These are phyloP conservation scores for Epinotia bilunana DNA, from an alignment of 2,888 invertebrate genomes.

Conservation along the genomic window DNA sequence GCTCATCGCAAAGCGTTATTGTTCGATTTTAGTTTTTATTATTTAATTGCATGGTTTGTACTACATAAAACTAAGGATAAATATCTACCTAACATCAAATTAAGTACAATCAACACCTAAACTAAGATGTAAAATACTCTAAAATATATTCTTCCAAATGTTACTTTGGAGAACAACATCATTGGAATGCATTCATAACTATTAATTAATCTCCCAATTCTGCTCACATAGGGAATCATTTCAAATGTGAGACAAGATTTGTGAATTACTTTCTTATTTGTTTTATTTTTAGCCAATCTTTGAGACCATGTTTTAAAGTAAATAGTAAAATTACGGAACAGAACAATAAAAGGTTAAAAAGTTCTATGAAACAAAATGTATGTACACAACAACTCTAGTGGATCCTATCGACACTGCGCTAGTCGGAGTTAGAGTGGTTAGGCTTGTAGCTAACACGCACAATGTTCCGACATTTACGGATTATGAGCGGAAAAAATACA, in stretches of 20 bases:
- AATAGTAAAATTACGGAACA: slow-evolving; percentile 5
- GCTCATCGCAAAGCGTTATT: background rate
- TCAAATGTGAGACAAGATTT: background rate
- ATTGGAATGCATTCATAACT: too few species aligned
- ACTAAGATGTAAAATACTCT: slow-evolving; percentile 20
- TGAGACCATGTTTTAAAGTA: background rate
- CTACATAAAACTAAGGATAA: slow-evolving; percentile 23
- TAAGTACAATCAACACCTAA: slow-evolving; percentile 24
- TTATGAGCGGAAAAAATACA: too few species aligned
- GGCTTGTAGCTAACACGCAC: too few species aligned
- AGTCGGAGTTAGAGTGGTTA: too few species aligned
- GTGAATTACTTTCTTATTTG: background rate
- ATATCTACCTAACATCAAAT: background rate
- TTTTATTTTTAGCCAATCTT: background rate
- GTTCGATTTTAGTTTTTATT: background rate
- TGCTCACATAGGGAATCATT: background rate
- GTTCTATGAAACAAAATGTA: background rate
- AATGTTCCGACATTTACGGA: too few species aligned
- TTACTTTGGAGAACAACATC: too few species aligned
- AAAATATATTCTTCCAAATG: slow-evolving; percentile 10
- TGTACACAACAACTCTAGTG: background rate
- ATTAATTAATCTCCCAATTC: background rate
- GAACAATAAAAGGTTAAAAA: background rate
- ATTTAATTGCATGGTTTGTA: slow-evolving; percentile 27
- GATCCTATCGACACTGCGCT: too few species aligned